phyloP scores from a whole-genome alignment of 2,797 vertebrate genomes.

The Platalea minor region DNA sequence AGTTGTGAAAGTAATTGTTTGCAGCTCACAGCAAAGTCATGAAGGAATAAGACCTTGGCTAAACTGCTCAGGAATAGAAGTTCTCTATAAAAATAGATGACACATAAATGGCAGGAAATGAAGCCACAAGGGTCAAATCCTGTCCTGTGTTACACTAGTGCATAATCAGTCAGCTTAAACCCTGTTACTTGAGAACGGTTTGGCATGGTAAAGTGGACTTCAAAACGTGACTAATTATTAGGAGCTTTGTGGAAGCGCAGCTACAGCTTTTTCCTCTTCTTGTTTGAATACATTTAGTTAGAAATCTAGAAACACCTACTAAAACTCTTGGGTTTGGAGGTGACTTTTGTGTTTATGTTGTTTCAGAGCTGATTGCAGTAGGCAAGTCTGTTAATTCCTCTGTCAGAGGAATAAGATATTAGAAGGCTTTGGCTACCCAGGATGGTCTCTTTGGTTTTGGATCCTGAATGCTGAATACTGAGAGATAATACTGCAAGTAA shows the following conservation, averaged over 20 bases:
- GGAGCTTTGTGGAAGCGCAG: neutral
- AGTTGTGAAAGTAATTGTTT: constrained; percentile 17
- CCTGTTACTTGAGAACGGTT: constrained; percentile 3
- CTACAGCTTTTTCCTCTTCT: neutral
- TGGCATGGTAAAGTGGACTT: neutral
- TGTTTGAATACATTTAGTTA: neutral
- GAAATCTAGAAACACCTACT: neutral
- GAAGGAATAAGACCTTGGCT: constrained; percentile 29
- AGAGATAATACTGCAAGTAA: neutral
- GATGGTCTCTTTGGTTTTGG: neutral
- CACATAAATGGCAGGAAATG: constrained; percentile 52
- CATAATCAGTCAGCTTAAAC: neutral
- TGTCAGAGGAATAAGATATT: neutral
- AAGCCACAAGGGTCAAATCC: constrained; percentile 42
- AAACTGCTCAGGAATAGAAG: constrained; percentile 16
- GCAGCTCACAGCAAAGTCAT: constrained; percentile 8
- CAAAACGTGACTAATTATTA: neutral
- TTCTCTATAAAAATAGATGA: constrained; percentile 54
- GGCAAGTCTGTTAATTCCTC: neutral
- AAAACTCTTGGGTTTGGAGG: neutral
- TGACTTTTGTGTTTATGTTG: neutral
- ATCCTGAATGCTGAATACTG: neutral
- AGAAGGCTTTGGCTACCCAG: neutral
- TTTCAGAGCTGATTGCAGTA: neutral
- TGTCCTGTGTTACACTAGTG: constrained; percentile 14